Evolutionary conservation across 2,888 invertebrate species (phyloP).

Genomic region (Rotaria sp.): DNA sequence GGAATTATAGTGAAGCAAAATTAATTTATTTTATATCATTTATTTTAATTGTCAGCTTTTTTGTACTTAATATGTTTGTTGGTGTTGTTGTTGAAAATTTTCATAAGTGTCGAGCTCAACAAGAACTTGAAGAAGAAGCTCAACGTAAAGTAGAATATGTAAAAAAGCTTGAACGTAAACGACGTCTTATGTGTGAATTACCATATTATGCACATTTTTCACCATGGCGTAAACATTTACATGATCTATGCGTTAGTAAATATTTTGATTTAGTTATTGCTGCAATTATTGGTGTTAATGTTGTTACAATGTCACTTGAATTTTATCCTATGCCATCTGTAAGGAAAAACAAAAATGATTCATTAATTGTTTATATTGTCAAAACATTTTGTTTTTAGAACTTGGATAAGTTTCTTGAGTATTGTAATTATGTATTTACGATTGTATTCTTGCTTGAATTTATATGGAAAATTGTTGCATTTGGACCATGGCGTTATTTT

Average conservation of each 20-base stretch:
- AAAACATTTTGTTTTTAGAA: constrained; percentile 58
- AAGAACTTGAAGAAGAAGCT: constrained; percentile 92
- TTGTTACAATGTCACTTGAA: constrained; percentile 99
- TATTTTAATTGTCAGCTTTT: constrained; percentile 94
- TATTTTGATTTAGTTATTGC: constrained; percentile 98
- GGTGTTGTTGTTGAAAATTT: constrained; percentile 99
- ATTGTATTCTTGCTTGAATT: constrained; percentile 96
- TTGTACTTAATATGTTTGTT: constrained; percentile 99
- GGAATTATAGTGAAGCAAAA: constrained; percentile 97
- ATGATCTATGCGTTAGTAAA: constrained; percentile 93
- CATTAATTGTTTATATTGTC: too few species aligned
- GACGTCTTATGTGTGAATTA: constrained; percentile 87
- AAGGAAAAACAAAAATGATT: constrained; percentile 44
- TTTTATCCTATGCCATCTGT: constrained; percentile 93
- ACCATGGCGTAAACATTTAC: constrained; percentile 77
- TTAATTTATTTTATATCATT: constrained; percentile 97
- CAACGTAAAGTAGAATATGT: constrained; percentile 84
- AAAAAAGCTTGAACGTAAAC: constrained; percentile 85
- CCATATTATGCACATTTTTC: constrained; percentile 92
- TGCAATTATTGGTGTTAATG: constrained; percentile 95
- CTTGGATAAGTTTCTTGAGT: constrained; percentile 83
- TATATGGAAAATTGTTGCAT: constrained; percentile 83
- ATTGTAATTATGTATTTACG: constrained; percentile 98
- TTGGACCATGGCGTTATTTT: constrained; percentile 80
- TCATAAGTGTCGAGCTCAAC: constrained; percentile 93